Evolutionary conservation across 2,113 vertebrate species (phyloP).

Genomic region (Dasypus novemcinctus): DNA sequence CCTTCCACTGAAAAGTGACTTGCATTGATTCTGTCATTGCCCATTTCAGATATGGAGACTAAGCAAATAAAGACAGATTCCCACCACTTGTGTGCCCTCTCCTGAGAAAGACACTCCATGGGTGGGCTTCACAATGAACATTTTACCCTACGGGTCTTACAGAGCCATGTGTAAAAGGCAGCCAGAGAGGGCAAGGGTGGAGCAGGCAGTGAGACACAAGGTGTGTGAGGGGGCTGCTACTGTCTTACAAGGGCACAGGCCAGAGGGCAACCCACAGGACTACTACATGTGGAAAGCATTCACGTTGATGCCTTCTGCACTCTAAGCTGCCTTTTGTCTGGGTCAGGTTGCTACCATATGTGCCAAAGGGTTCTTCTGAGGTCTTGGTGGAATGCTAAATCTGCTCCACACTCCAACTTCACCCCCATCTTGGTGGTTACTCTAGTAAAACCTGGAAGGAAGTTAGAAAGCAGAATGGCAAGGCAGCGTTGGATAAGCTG

Average conservation of each 20-base stretch:
- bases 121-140: constrained; percentile 62
- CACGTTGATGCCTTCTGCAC: background rate
- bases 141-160: constrained; percentile 77
- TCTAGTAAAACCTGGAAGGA: background rate
- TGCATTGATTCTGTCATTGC: background rate
- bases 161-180: constrained; percentile 74
- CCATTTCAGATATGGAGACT: background rate
- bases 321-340: constrained; percentile 26
- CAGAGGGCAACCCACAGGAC: background rate
- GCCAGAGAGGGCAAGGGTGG: constrained; percentile 73
- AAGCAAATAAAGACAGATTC: background rate
- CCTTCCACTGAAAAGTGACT: background rate
- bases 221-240: constrained; percentile 39
- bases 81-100: no score
- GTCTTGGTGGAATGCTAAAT: background rate
- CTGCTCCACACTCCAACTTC: constrained; percentile 13
- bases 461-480: background rate
- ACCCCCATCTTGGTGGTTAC: background rate
- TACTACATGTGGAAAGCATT: background rate
- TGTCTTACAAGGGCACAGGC: background rate
- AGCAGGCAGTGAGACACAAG: constrained; percentile 68
- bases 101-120: constrained; percentile 48
- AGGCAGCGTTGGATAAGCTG: background rate
- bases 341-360: background rate
- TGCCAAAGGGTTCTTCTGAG: background rate